These are phyloP conservation scores for Caenorhabditis afra DNA, from an alignment of 2,888 invertebrate species.

Conservation along the genomic window DNA sequence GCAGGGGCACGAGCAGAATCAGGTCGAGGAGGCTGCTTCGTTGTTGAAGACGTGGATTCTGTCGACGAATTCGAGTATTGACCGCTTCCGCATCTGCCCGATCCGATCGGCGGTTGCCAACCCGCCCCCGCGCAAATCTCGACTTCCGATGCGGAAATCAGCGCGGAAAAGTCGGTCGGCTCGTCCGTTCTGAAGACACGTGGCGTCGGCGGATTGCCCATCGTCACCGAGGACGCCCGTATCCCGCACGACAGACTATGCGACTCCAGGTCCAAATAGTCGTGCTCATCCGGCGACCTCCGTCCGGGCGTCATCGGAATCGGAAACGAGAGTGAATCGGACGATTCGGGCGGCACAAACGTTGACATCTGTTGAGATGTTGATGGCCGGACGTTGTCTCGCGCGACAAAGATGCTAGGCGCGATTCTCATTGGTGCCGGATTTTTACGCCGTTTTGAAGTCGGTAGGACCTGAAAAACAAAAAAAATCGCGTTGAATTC, in stretches of 20 bases:
- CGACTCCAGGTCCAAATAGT: conserved; percentile 36
- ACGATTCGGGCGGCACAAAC: not conserved
- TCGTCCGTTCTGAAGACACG: not conserved
- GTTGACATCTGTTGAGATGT: not conserved
- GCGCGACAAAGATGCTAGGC: not conserved
- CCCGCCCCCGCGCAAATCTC: too few relatives aligned
- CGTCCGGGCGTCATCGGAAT: conserved; percentile 39
- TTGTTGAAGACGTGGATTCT: conserved; percentile 15
- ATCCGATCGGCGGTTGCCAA: too few relatives aligned
- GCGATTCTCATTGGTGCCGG: conserved; percentile 23
- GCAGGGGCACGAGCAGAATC: too few relatives aligned
- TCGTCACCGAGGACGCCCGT: not conserved
- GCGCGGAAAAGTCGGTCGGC: conserved; percentile 21
- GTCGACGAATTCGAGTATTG: not conserved
- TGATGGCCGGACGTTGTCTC: not conserved
- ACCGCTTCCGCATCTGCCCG: not conserved
- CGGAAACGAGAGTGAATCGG: conserved; percentile 14
- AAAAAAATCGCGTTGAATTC: too few relatives aligned
- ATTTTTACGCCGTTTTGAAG: conserved; percentile 30
- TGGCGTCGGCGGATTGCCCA: conserved; percentile 29
- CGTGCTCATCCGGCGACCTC: conserved; percentile 30
- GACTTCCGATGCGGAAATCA: not conserved
- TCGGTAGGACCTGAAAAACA: conserved; percentile 1
- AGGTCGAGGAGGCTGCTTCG: too few relatives aligned
- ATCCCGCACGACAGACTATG: conserved; percentile 28